Evolutionary conservation across 2,888 invertebrate genomes (phyloP), one percentile per base, ranked within the genome.

Genomic region (Morpho deidamia): DNA sequence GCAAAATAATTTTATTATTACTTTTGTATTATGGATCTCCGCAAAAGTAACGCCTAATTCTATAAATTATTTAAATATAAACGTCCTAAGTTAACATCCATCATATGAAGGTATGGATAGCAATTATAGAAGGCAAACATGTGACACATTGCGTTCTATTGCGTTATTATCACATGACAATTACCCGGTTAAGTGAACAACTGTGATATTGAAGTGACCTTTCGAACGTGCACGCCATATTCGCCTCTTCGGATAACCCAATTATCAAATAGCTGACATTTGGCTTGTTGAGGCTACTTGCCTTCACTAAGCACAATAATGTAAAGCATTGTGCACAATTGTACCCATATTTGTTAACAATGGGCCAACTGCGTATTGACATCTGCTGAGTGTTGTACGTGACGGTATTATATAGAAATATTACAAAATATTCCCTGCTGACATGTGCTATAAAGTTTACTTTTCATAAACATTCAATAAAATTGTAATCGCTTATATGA

Each of bases 271-370:
- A 67, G 76, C 70, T 72, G 83, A 83, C 87, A 87, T 85, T 87
- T 86, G 88, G 83, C 76, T 68, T 69, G 59, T 68, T 72, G 69
- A 65, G 67, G 63, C 69, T 69, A 77, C 76, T 78, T 71, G 80
- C 78, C 76, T 76, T 62, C 67, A 63, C 73, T 72, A 78, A 85
- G 85, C 81, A 78, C 79, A 81, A 83, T 84, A 80, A 81, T 79
- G 78, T 76, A 70, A 67, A 68, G 70, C 76, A 78, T 86, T 87
- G 83, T 86, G 75, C 74, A 65, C 81, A 76, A 82, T 87, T 85
- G 86, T 84, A 78, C 78, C 76, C 79, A 74, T 83, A 83, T 84
- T 85, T 83, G 83, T 81, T 82, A 81, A 88, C 88, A 88, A 88
- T 83, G 65, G 81, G 62, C 72, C 74, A 66, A 70, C 72, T 73